phyloP scores from a whole-genome alignment of 2,888 invertebrate species.

The Cephus rjabovi region DNA sequence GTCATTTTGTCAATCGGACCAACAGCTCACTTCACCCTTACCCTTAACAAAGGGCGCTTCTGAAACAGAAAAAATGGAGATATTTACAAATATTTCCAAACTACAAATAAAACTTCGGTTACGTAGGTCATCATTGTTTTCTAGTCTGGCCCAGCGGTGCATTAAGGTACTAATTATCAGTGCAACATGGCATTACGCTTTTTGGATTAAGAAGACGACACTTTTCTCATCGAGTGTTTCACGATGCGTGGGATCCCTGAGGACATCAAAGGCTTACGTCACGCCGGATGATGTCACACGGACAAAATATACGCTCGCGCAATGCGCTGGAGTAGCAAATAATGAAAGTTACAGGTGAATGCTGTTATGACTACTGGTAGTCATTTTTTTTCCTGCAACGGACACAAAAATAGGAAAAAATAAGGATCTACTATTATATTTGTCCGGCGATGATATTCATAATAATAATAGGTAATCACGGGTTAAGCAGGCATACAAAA shows the following conservation, averaged over 20 bases:
- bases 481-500: too few relatives aligned
- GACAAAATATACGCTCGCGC: constrained; percentile 42
- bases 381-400: not conserved
- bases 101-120: constrained; percentile 4
- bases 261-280: constrained; percentile 46
- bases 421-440: not conserved
- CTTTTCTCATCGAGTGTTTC: not conserved
- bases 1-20: constrained; percentile 77
- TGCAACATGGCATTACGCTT: not conserved
- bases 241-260: not conserved
- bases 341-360: not conserved
- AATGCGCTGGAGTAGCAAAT: not conserved
- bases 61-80: constrained; percentile 33
- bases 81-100: constrained; percentile 21
- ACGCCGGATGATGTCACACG: constrained; percentile 56
- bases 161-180: not conserved
- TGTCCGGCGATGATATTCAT: too few relatives aligned
- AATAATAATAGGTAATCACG: too few relatives aligned
- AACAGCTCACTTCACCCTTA: constrained; percentile 56
- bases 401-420: not conserved
- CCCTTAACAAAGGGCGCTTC: constrained; percentile 59
- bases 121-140: not conserved
- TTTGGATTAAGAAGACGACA: not conserved
- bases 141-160: not conserved
- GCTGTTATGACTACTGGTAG: not conserved